Percentiles rank a stretch among this genome's conserved stretches.
phyloP scores from a whole-genome alignment of 2,888 invertebrate genomes.

The Diaperis boleti region DNA sequence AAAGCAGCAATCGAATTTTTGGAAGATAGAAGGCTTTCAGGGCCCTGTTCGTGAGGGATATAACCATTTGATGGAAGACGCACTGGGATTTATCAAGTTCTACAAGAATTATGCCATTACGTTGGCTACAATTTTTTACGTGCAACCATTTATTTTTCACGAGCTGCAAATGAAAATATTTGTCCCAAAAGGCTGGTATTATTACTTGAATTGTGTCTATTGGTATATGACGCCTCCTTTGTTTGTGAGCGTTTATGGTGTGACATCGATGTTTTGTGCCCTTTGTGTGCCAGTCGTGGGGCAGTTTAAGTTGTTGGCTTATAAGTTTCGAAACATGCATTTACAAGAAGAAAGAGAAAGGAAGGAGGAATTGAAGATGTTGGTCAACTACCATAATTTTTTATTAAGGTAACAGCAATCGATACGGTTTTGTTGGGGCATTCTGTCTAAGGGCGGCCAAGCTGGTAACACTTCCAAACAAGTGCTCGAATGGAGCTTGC shows the following conservation, averaged over 20 bases:
- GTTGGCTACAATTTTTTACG: slow-evolving; percentile 8
- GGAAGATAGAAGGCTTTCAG: neutral
- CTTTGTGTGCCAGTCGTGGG: slow-evolving; percentile 7
- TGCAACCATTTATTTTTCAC: slow-evolving; percentile 21
- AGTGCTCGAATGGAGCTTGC: too few relatives aligned
- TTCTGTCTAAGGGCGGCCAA: too few relatives aligned
- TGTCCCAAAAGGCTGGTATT: slow-evolving; percentile 23
- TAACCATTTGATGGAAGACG: neutral
- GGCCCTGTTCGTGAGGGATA: slow-evolving; percentile 2
- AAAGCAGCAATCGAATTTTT: slow-evolving; percentile 11
- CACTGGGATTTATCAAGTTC: neutral
- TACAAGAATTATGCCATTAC: slow-evolving; percentile 13
- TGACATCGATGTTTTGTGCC: slow-evolving; percentile 18
- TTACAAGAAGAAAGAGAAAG: too few relatives aligned
- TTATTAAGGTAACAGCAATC: slow-evolving; percentile 2
- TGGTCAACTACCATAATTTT: slow-evolving; percentile 30
- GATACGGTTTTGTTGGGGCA: too few relatives aligned
- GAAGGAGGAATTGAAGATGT: too few relatives aligned
- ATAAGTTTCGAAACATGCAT: neutral
- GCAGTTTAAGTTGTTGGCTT: slow-evolving; percentile 21
- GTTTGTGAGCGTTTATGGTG: slow-evolving; percentile 22
- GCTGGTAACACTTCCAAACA: too few relatives aligned
- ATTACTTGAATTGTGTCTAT: slow-evolving; percentile 11
- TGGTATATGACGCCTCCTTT: slow-evolving; percentile 31
- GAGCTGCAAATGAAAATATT: slow-evolving; percentile 21